A percentile compares a stretch with the other conserved stretches of the same genome.
Conservation (phyloP, 2,888 invertebrate species). For the Stramonita haemastoma region DNA sequence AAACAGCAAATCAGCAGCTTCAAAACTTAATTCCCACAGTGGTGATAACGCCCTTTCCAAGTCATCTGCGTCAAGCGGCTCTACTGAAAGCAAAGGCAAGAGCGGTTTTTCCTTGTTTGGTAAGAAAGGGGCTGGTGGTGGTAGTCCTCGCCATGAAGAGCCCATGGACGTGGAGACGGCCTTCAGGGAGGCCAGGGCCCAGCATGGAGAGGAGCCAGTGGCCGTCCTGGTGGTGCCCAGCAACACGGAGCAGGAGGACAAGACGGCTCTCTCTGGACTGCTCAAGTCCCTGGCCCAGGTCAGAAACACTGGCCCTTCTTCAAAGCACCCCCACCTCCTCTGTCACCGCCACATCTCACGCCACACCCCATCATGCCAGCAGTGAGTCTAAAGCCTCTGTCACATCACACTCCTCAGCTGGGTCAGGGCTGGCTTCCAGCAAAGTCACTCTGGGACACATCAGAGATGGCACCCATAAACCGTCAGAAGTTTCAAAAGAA, state of each 20-base stretch:
- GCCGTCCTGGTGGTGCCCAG: constrained; percentile 22
- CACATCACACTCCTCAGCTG: not conserved
- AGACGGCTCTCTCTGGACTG: constrained; percentile 39
- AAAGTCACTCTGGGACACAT: not conserved
- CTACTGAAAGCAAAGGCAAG: not conserved
- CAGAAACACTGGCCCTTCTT: constrained; percentile 16
- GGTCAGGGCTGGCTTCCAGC: not conserved
- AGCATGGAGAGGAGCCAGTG: constrained; percentile 15
- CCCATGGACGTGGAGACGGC: constrained; percentile 27
- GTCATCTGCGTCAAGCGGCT: not conserved
- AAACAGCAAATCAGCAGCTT: not conserved
- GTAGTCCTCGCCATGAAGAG: not conserved
- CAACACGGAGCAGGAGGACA: constrained; percentile 19
- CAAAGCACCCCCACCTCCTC: not conserved
- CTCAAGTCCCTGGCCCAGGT: constrained; percentile 39
- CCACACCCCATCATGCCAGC: not conserved
- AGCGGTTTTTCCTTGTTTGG: not conserved
- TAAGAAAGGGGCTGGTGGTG: not conserved
- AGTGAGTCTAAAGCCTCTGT: not conserved
- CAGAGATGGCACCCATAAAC: not conserved
- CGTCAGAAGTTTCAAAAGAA: no score
- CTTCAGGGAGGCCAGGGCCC: constrained; percentile 3
- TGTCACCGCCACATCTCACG: not conserved
- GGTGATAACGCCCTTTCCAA: not conserved
- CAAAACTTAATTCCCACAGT: not conserved